Conservation (phyloP, 2,888 invertebrate species). For the Nineta flava region DNA sequence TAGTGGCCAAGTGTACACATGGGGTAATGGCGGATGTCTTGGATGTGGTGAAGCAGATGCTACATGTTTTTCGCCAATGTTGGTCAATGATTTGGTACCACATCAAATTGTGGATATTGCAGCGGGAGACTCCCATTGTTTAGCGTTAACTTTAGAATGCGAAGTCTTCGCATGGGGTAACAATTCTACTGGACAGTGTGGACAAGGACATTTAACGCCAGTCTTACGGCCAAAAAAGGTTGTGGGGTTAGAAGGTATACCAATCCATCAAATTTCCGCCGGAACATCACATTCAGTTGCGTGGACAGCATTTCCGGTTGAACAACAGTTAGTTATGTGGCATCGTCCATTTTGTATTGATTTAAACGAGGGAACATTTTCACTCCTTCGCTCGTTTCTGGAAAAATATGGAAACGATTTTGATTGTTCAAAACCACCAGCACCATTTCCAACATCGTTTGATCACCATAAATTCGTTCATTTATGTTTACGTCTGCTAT, state of each 20-base stretch:
- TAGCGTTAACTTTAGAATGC: conserved; percentile 38
- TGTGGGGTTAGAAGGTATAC: conserved; percentile 33
- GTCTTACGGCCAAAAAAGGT: conserved; percentile 38
- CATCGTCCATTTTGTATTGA: conserved; percentile 45
- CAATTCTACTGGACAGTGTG: conserved; percentile 48
- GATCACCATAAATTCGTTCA: conserved; percentile 41
- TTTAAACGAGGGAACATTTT: conserved; percentile 41
- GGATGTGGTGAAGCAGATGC: conserved; percentile 39
- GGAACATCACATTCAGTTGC: conserved; percentile 46
- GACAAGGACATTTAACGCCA: conserved; percentile 42
- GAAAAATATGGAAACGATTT: conserved; percentile 38
- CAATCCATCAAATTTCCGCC: conserved; percentile 42
- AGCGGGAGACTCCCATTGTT: conserved; percentile 42
- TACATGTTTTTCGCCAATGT: conserved; percentile 34
- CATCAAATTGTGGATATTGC: conserved; percentile 39
- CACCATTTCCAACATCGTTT: conserved; percentile 29
- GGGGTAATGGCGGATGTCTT: conserved; percentile 44
- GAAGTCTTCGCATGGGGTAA: conserved; percentile 42
- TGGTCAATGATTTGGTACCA: conserved; percentile 34
- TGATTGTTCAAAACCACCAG: conserved; percentile 25
- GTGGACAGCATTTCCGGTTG: conserved; percentile 35
- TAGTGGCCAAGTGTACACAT: conserved; percentile 38
- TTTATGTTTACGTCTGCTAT: conserved; percentile 36
- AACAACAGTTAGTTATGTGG: conserved; percentile 34
- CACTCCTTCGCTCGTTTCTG: conserved; percentile 34